A percentile compares a stretch with the other conserved stretches of the same genome.
Conservation (phyloP, 2,797 vertebrate genomes). For the Urosaurus nigricauda region DNA sequence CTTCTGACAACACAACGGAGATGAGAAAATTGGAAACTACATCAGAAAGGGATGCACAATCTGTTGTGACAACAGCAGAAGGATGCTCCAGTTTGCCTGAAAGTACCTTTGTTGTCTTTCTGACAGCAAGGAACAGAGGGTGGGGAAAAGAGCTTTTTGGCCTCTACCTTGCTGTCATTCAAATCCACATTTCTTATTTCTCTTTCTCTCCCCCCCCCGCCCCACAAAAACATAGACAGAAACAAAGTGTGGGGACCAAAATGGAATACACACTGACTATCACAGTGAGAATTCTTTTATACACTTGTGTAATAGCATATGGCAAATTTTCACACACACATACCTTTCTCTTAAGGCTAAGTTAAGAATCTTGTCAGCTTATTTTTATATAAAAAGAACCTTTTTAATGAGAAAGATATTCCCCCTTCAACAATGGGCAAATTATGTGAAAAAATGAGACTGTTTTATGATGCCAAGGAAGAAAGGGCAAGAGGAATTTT, state of each 20-base stretch:
- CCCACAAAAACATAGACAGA: neutral
- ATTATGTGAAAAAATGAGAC: no score
- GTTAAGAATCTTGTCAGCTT: no score
- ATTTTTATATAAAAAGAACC: neutral
- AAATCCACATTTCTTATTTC: neutral
- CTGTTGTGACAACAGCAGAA: slow-evolving; percentile 85
- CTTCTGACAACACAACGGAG: slow-evolving; percentile 82
- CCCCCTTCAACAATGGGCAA: no score
- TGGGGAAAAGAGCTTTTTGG: slow-evolving; percentile 22
- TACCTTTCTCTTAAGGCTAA: neutral
- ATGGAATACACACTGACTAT: neutral
- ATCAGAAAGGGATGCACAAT: slow-evolving; percentile 78
- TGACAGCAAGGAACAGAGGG: slow-evolving; percentile 64
- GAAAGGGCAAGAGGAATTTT: neutral
- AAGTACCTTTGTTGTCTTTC: slow-evolving; percentile 71
- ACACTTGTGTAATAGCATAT: neutral
- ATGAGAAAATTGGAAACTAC: slow-evolving; percentile 75
- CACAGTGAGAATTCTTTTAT: neutral
- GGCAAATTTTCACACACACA: neutral
- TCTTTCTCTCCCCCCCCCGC: neutral
- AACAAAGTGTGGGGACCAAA: slow-evolving; percentile 19
- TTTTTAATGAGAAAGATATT: no score
- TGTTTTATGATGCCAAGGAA: neutral
- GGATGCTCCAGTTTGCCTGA: slow-evolving; percentile 76
- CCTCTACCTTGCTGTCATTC: slow-evolving; percentile 42